A percentile compares a stretch with the other conserved stretches of the same genome.
Evolutionary conservation across 2,888 invertebrate species (phyloP).

Genomic region (Drosophila kokeensis): DNA sequence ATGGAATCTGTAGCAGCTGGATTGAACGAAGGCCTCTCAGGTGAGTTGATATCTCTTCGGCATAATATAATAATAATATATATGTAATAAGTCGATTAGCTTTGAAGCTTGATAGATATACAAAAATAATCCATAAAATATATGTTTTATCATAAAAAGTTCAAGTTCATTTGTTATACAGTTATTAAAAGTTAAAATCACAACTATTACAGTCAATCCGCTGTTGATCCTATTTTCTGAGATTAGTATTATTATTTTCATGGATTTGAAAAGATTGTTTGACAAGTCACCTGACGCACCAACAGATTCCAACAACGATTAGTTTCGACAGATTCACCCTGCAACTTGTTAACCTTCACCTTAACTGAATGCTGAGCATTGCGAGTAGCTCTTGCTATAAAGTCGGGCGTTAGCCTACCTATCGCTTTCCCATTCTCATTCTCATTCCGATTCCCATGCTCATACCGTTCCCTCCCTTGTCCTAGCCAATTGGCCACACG

Average conservation of each 20-base stretch:
- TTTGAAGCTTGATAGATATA: not conserved
- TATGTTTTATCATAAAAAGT: not conserved
- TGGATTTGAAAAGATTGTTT: slow-evolving; percentile 32
- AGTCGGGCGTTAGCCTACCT: slow-evolving; percentile 8
- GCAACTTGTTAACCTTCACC: slow-evolving; percentile 57
- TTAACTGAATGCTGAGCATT: slow-evolving; percentile 20
- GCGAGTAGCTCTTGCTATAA: slow-evolving; percentile 5
- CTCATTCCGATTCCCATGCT: not conserved
- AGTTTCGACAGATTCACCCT: slow-evolving; percentile 50
- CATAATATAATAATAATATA: too few species aligned
- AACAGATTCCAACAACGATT: slow-evolving; percentile 8
- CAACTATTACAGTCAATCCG: not conserved
- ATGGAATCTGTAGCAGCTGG: slow-evolving; percentile 43
- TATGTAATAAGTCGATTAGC: not conserved
- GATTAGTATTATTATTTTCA: slow-evolving; percentile 31
- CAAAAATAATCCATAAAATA: not conserved
- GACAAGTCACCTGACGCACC: slow-evolving; percentile 35
- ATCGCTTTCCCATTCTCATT: not conserved
- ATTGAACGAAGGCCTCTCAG: slow-evolving; percentile 54
- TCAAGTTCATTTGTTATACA: not conserved
- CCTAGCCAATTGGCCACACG: slow-evolving; percentile 38
- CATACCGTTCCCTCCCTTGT: not conserved
- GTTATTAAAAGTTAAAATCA: not conserved
- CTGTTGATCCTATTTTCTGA: slow-evolving; percentile 36
- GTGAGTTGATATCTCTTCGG: slow-evolving; percentile 51